phyloP scores from a whole-genome alignment of 1,140 invertebrate species.

The Diploscapter pachys region DNA sequence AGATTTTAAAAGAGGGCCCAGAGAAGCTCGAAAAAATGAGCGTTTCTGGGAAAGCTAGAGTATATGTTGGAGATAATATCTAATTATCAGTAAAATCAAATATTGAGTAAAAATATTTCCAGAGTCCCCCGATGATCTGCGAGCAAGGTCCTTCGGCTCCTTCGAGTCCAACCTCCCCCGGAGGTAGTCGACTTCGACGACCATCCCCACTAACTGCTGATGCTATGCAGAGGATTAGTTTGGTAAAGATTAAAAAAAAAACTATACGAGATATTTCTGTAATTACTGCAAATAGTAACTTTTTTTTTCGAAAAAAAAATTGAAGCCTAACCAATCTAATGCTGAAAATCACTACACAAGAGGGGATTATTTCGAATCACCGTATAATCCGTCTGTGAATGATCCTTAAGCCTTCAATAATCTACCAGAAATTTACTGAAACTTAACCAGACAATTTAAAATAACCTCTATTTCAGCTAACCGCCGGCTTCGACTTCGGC shows the following conservation, averaged over 20 bases:
- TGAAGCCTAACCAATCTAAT: background rate
- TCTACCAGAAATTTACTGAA: too few species aligned
- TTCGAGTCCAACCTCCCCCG: slow-evolving; percentile 90
- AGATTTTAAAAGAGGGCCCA: too few species aligned
- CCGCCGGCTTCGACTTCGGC: slow-evolving; percentile 42
- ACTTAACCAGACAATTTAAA: too few species aligned
- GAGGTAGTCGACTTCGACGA: slow-evolving; percentile 78
- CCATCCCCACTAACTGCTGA: slow-evolving; percentile 78
- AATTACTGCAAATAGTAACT: background rate
- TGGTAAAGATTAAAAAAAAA: slow-evolving; percentile 54
- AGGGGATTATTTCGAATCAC: background rate
- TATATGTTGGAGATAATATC: too few species aligned
- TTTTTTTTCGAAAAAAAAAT: background rate
- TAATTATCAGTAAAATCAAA: too few species aligned
- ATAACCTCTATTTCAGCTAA: slow-evolving; percentile 42
- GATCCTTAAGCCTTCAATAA: background rate
- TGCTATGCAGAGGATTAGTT: slow-evolving; percentile 64
- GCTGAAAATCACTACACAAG: background rate
- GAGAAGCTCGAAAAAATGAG: too few species aligned
- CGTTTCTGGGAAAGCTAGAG: too few species aligned
- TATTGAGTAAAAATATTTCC: slow-evolving; percentile 60
- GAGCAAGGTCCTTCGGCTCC: slow-evolving; percentile 93
- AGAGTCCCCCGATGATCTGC: slow-evolving; percentile 80
- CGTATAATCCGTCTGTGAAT: background rate
- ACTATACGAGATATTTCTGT: background rate